These are phyloP conservation scores for Chrysodeixis includens DNA, from an alignment of 2,888 invertebrate genomes.

Conservation along the genomic window DNA sequence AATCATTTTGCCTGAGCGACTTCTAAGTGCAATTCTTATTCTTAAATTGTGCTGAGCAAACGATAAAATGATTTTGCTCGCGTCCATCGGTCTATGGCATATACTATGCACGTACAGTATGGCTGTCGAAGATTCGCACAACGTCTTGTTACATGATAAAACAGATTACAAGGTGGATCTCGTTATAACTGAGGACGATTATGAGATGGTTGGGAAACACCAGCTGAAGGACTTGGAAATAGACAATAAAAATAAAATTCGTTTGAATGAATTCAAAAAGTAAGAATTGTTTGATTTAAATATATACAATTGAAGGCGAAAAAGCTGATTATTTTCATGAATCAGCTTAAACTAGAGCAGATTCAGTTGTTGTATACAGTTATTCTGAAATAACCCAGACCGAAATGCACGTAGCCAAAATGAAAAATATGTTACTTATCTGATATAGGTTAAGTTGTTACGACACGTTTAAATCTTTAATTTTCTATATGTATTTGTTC, in stretches of 20 bases:
- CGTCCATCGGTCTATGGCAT: constrained; percentile 50
- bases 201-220: constrained; percentile 62
- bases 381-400: too few species aligned
- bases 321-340: too few species aligned
- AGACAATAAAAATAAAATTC: constrained; percentile 38
- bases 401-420: too few species aligned
- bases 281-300: constrained; percentile 33
- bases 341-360: too few species aligned
- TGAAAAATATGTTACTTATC: background rate
- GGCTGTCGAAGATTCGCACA: constrained; percentile 55
- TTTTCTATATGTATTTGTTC: too few species aligned
- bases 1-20: background rate
- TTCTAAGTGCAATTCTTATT: background rate
- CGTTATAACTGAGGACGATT: constrained; percentile 64
- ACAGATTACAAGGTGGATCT: constrained; percentile 67
- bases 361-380: too few species aligned
- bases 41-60: background rate
- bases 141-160: constrained; percentile 60
- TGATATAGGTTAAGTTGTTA: background rate
- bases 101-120: constrained; percentile 41
- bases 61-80: constrained; percentile 37
- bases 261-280: constrained; percentile 58
- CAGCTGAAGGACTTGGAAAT: constrained; percentile 46
- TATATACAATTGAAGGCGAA: background rate
- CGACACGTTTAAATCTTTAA: too few species aligned